phyloP scores from a whole-genome alignment of 2,113 vertebrate genomes.

The Lasiurus borealis region DNA sequence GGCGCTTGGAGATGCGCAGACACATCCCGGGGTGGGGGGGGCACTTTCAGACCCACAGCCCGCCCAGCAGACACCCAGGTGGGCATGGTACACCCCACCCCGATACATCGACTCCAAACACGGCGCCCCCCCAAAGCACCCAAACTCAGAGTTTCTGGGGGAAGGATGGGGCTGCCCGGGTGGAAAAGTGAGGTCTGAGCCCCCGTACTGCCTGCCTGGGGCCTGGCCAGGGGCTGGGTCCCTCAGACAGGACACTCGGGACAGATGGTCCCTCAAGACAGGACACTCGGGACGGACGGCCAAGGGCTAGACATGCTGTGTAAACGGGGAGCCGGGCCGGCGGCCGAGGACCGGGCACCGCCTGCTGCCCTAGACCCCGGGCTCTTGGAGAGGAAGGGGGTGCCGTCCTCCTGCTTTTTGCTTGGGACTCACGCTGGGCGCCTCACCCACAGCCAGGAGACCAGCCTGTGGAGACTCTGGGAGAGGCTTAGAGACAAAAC shows the following conservation, averaged over 20 bases:
- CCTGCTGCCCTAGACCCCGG: not conserved
- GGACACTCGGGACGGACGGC: not conserved
- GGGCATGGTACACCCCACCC: accelerated
- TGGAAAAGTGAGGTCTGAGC: not conserved
- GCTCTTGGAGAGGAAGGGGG: accelerated
- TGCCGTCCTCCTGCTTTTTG: not conserved
- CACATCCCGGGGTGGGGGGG: not conserved
- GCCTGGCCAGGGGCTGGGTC: accelerated
- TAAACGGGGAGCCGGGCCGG: not conserved
- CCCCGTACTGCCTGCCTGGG: not conserved
- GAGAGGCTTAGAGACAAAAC: not conserved
- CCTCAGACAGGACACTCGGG: not conserved
- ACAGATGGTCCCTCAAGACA: accelerated
- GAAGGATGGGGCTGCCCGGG: no score
- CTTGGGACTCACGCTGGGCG: no score
- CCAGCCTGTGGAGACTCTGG: not conserved
- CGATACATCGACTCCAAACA: not conserved
- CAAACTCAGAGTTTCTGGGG: not conserved
- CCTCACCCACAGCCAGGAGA: not conserved
- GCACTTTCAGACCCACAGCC: not conserved
- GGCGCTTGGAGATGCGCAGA: not conserved
- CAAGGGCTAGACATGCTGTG: not conserved
- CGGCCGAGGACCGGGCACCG: not conserved
- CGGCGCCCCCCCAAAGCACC: not conserved
- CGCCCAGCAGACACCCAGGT: no score